Conservation (phyloP, 1,140 invertebrate species). For the Hyposmocoma kahamanoa region DNA sequence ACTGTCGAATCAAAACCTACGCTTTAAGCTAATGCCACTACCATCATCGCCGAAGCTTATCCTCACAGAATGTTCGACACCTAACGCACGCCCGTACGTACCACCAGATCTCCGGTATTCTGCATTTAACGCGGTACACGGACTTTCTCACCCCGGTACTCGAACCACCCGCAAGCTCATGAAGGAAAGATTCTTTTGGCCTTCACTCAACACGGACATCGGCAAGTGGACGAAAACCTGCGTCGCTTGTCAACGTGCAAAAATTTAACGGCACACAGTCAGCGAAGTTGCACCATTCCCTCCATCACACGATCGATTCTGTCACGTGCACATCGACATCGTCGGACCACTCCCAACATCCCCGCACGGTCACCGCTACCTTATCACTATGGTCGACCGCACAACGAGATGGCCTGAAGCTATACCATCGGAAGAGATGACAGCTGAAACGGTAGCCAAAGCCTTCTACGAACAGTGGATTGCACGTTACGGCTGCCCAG, state of each 20-base stretch:
- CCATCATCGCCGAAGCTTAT: too few species aligned
- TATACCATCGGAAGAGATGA: neutral
- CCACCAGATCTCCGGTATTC: neutral
- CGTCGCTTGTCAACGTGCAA: slow-evolving; percentile 20
- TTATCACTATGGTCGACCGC: neutral
- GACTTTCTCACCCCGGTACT: slow-evolving; percentile 2
- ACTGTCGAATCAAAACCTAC: too few species aligned
- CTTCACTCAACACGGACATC: slow-evolving; percentile 37
- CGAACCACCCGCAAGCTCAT: neutral
- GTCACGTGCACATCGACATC: slow-evolving; percentile 27
- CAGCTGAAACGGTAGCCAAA: neutral
- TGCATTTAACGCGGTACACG: neutral
- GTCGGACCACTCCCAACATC: slow-evolving; percentile 51
- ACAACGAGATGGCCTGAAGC: neutral
- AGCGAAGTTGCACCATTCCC: slow-evolving; percentile 7
- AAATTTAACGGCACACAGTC: neutral
- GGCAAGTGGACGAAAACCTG: slow-evolving; percentile 26
- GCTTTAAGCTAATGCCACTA: too few species aligned
- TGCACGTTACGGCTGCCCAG: neutral
- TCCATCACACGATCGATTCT: slow-evolving; percentile 38
- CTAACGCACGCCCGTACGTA: neutral
- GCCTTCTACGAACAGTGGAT: neutral
- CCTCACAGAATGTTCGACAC: too few species aligned
- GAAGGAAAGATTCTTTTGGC: neutral
- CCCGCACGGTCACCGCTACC: neutral